These are phyloP conservation scores for Loxodonta africana DNA, from an alignment of 2,113 vertebrate species.

Conservation along the genomic window DNA sequence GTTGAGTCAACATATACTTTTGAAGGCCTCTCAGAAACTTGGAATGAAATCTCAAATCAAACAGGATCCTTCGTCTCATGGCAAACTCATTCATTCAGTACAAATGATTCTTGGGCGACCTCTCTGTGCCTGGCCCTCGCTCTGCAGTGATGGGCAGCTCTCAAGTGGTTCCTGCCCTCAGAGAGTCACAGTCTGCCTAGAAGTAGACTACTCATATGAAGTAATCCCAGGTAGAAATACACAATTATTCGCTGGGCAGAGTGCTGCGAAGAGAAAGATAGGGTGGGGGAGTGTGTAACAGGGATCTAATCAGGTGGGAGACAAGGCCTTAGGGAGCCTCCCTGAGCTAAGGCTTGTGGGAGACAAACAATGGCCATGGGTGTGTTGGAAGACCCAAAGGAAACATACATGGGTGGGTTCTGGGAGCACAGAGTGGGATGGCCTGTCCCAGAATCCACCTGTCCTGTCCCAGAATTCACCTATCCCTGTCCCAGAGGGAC, in stretches of 20 bases:
- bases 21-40: neutral
- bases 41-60: neutral
- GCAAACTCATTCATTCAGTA: neutral
- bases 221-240: neutral
- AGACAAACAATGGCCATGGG: neutral
- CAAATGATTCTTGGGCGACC: rapidly evolving
- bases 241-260: neutral
- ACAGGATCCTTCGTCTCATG: neutral
- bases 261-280: neutral
- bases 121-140: neutral
- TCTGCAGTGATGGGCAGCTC: neutral
- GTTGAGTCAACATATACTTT: neutral
- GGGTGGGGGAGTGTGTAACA: neutral
- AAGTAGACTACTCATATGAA: rapidly evolving
- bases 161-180: neutral
- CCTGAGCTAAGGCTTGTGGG: neutral
- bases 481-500: neutral
- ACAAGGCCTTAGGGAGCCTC: neutral
- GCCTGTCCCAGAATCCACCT: constrained; percentile 18
- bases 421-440: neutral
- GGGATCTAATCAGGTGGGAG: rapidly evolving
- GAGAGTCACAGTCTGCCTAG: neutral
- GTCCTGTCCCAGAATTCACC: neutral
- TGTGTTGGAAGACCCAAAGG: neutral
- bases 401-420: neutral